Conservation (phyloP, 2,113 vertebrate genomes). For the Nanorana parkeri region DNA sequence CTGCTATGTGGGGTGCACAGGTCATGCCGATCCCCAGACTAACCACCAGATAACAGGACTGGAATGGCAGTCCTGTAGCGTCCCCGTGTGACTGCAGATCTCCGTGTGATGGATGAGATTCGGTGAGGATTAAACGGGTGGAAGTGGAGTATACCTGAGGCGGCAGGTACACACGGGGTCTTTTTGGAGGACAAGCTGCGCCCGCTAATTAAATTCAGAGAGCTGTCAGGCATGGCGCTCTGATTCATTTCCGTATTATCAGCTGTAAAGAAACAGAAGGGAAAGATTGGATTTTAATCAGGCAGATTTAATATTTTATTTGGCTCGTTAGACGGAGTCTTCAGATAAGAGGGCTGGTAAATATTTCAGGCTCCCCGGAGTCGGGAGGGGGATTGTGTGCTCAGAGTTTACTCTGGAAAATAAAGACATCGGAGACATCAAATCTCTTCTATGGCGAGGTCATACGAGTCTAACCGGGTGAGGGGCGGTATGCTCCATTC, state of each 20-base stretch:
- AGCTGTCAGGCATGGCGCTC: slow-evolving; percentile 55
- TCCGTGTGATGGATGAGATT: no score
- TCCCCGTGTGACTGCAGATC: neutral
- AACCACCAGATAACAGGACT: neutral
- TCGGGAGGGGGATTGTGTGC: neutral
- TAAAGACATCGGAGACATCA: neutral
- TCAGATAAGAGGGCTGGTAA: slow-evolving; percentile 77
- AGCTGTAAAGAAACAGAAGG: slow-evolving; percentile 68
- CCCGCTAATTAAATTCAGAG: slow-evolving; percentile 73
- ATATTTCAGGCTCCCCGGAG: slow-evolving; percentile 69
- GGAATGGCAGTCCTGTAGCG: neutral
- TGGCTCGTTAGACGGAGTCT: slow-evolving; percentile 77
- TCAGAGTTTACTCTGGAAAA: neutral
- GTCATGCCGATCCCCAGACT: neutral
- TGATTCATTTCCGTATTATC: slow-evolving; percentile 57
- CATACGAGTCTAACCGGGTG: no score
- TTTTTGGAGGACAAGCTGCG: slow-evolving; percentile 19
- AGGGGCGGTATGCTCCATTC: no score
- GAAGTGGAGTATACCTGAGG: neutral
- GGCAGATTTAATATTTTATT: slow-evolving; percentile 79
- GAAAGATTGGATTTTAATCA: slow-evolving; percentile 81
- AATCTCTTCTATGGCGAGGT: no score
- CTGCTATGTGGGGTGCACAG: neutral
- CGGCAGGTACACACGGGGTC: neutral
- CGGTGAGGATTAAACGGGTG: no score